Conservation (phyloP, 2,113 vertebrate species). For the Neomonachus schauinslandi region DNA sequence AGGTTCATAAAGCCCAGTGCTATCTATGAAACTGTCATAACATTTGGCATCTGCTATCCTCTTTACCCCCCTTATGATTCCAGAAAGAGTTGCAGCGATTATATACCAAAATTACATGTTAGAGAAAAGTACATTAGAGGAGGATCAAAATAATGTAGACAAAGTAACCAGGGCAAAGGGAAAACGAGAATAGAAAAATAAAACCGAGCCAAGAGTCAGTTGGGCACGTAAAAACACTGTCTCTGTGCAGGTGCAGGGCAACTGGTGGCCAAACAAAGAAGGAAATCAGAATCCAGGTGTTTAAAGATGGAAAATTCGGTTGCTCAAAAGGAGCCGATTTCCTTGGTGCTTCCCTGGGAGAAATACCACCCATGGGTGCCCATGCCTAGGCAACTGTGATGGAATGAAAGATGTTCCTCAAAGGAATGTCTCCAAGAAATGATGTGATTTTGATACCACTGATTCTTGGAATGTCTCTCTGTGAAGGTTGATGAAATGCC, state of each 20-base stretch:
- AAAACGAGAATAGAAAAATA: neutral
- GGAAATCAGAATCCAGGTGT: neutral
- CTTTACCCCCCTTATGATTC: neutral
- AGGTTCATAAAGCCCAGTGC: neutral
- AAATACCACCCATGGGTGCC: neutral
- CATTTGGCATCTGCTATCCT: neutral
- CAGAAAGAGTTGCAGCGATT: neutral
- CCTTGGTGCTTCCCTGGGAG: neutral
- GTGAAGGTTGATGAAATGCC: too few species aligned
- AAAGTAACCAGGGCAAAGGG: neutral
- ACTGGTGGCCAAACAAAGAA: neutral
- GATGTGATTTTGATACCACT: neutral
- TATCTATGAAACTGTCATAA: neutral
- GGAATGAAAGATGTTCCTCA: rapidly evolving
- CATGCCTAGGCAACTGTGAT: neutral
- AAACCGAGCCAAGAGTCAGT: neutral
- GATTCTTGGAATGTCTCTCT: neutral
- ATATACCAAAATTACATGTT: neutral
- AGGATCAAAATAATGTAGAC: neutral
- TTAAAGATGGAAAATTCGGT: neutral
- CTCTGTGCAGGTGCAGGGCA: neutral
- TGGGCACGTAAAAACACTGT: neutral
- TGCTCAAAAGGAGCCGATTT: neutral
- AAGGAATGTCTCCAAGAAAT: neutral
- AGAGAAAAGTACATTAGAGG: neutral